A percentile compares a stretch with the other conserved stretches of the same genome.
phyloP scores from a whole-genome alignment of 64 coral and sea anemone species.

The Orbicella faveolata region DNA sequence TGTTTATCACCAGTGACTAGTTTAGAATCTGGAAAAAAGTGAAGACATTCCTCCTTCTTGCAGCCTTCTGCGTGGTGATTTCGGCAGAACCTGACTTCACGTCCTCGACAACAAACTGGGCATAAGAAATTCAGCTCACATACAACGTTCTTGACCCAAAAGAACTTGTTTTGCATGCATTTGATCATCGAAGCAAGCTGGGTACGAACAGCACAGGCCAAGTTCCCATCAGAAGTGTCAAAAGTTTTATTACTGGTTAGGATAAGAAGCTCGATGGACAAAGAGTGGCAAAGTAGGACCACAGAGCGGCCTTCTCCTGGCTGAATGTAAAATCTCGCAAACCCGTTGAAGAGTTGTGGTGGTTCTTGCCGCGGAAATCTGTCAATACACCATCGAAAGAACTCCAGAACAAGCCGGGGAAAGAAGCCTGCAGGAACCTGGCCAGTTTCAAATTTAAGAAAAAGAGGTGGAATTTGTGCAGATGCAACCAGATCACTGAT shows the following conservation, averaged over 20 bases:
- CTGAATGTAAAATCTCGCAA: not conserved
- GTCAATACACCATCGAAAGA: not conserved
- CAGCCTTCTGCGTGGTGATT: no score
- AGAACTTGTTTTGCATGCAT: not conserved
- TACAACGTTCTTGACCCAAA: no score
- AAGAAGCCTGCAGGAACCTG: not conserved
- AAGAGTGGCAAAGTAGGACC: not conserved
- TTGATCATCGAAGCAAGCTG: not conserved
- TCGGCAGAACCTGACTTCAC: not conserved
- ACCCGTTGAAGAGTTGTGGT: not conserved
- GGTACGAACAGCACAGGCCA: not conserved
- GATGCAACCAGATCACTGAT: not conserved
- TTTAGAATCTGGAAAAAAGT: no score
- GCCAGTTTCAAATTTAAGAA: not conserved
- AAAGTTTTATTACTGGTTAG: not conserved
- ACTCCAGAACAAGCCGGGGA: not conserved
- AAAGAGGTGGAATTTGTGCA: not conserved
- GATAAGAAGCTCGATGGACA: conserved; percentile 20
- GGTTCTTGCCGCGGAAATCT: not conserved
- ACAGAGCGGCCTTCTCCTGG: not conserved
- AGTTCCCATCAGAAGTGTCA: conserved; percentile 9
- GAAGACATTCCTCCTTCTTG: no score
- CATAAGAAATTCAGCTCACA: not conserved
- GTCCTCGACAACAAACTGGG: not conserved
- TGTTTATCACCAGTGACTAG: no score